A percentile compares a stretch with the other conserved stretches of the same genome.
Evolutionary conservation across 2,113 vertebrate species (phyloP).

Genomic region (Spermophilus dauricus): DNA sequence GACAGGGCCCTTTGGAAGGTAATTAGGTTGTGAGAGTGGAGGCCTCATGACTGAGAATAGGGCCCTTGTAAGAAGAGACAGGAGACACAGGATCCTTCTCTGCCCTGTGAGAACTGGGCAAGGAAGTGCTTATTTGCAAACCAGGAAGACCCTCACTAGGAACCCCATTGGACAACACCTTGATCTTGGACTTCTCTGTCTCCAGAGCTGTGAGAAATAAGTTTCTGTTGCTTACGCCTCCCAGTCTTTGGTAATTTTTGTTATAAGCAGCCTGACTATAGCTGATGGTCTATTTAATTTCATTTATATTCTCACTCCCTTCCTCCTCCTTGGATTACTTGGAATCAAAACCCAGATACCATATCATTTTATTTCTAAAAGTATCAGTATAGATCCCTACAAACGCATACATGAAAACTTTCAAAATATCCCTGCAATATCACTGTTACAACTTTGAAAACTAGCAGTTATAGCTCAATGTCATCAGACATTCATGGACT

Average conservation of each 20-base stretch:
- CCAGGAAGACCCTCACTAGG: background rate
- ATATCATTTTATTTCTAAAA: background rate
- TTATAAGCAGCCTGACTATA: background rate
- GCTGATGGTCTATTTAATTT: background rate
- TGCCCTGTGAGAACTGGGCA: background rate
- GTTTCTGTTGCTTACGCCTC: background rate
- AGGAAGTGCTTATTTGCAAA: background rate
- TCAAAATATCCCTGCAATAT: background rate
- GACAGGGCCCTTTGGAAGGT: background rate
- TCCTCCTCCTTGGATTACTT: background rate
- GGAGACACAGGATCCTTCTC: background rate
- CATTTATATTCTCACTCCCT: background rate
- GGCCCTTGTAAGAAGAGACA: background rate
- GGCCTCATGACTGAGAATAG: background rate
- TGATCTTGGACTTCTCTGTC: background rate
- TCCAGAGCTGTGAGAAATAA: background rate
- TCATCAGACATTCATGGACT: background rate
- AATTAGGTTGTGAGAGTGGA: background rate
- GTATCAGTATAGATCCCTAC: background rate
- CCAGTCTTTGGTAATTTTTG: background rate
- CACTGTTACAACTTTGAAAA: slow-evolving; percentile 29
- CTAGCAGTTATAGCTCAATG: background rate
- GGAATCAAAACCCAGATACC: background rate
- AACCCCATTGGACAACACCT: background rate
- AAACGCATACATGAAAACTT: background rate